Percentiles rank a stretch among this genome's conserved stretches.
Evolutionary conservation across 53 echinoderm and acorn worm species (phyloP).

Genomic region (Paracentrotus lividus): DNA sequence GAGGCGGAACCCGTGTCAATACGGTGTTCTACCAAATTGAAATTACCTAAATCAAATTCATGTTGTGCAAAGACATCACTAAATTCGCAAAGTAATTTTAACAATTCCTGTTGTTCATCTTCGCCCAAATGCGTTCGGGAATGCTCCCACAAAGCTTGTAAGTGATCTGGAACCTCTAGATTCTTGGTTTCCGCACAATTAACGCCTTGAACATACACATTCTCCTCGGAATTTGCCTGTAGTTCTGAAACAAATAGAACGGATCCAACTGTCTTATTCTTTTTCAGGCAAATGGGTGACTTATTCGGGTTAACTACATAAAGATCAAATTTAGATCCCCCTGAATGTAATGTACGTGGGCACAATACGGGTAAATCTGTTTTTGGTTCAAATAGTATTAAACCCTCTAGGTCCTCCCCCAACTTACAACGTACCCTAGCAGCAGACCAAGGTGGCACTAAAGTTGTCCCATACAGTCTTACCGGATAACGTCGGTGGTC

Average conservation of each 20-base stretch:
- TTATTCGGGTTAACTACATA: neutral
- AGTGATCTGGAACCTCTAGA: neutral
- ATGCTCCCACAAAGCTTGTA: neutral
- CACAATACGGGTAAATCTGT: neutral
- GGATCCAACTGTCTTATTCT: neutral
- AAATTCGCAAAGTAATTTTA: no score
- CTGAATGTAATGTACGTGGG: neutral
- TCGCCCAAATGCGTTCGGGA: neutral
- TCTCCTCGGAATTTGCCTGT: neutral
- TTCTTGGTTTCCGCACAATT: neutral
- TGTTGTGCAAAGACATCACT: no score
- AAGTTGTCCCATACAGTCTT: slow-evolving; percentile 29
- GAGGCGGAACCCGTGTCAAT: no score
- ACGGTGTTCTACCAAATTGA: no score
- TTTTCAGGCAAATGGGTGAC: neutral
- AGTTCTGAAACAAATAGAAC: neutral
- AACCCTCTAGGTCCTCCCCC: neutral
- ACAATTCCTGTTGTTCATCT: neutral
- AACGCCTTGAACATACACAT: neutral
- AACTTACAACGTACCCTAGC: neutral
- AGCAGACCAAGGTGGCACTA: slow-evolving; percentile 30
- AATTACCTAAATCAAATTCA: no score
- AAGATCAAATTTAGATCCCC: neutral
- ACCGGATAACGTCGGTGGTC: slow-evolving; percentile 18
- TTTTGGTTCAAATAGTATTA: neutral